A percentile compares a stretch with the other conserved stretches of the same genome.
These are phyloP conservation scores for Hydra vulgaris DNA, from an alignment of 30 jellyfish, hydroid and myxozoan species.

Conservation along the genomic window DNA sequence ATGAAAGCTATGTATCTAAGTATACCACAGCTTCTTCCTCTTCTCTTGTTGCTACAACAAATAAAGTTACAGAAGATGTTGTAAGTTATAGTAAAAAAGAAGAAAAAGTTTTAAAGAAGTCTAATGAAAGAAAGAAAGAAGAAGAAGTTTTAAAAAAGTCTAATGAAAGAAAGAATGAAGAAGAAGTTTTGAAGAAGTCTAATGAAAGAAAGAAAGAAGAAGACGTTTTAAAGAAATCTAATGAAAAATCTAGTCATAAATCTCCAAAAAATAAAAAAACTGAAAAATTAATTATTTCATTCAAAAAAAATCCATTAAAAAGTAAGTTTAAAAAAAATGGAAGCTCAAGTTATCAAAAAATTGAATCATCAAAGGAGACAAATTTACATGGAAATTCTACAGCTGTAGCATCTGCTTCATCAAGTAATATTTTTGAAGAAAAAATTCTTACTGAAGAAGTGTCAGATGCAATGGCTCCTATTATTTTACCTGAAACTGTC, in stretches of 20 bases:
- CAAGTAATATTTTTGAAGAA: background rate
- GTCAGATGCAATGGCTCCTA: background rate
- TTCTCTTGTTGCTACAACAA: too few species aligned
- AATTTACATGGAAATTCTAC: too few species aligned
- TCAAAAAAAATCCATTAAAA: background rate
- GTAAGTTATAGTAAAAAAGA: background rate
- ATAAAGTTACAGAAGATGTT: background rate
- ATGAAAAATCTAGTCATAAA: background rate
- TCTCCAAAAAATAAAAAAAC: background rate
- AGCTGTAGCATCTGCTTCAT: background rate
- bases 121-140: background rate
- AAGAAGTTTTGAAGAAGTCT: background rate
- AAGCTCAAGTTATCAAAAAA: background rate
- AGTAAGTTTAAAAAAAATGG: background rate
- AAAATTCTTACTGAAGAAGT: background rate
- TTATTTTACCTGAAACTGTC: background rate
- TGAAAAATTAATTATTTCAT: constrained; percentile 28
- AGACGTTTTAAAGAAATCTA: background rate
- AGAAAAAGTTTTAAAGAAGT: background rate
- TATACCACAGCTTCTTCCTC: background rate
- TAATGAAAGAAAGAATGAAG: background rate
- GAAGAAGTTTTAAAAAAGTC: background rate
- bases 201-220: background rate
- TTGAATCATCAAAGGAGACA: background rate
- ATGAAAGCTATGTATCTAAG: background rate